Conservation (phyloP, 2,888 invertebrate genomes). For the Anarsia innoxiella region DNA sequence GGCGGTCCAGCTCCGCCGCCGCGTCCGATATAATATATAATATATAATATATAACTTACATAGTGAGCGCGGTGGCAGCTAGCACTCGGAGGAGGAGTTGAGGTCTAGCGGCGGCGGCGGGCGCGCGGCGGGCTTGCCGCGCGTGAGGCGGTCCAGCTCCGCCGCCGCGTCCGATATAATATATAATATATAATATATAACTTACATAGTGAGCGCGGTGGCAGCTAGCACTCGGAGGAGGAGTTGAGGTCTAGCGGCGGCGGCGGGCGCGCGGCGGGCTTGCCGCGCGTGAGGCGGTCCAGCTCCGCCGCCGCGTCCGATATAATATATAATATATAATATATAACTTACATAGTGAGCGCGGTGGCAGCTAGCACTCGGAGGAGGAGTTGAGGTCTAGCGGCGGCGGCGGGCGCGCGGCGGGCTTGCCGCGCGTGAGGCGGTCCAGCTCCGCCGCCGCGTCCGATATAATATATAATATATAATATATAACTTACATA, state of each 20-base stretch:
- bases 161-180: conserved; percentile 94
- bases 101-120: conserved; percentile 83
- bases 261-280: conserved; percentile 80
- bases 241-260: conserved; percentile 80
- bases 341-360: not conserved
- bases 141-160: conserved; percentile 91
- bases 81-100: conserved; percentile 64
- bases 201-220: not conserved
- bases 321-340: not conserved
- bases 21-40: conserved; percentile 83
- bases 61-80: conserved; percentile 23
- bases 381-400: conserved; percentile 73
- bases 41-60: no score
- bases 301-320: no score
- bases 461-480: conserved; percentile 77
- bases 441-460: conserved; percentile 95
- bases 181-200: not conserved
- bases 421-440: conserved; percentile 84
- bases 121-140: conserved; percentile 78
- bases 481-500: not conserved
- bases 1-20: conserved; percentile 92
- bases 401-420: conserved; percentile 82
- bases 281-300: conserved; percentile 88
- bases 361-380: conserved; percentile 45
- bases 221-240: conserved; percentile 52